These are phyloP conservation scores for Nestor notabilis DNA, from an alignment of 2,113 vertebrate species.

Conservation along the genomic window DNA sequence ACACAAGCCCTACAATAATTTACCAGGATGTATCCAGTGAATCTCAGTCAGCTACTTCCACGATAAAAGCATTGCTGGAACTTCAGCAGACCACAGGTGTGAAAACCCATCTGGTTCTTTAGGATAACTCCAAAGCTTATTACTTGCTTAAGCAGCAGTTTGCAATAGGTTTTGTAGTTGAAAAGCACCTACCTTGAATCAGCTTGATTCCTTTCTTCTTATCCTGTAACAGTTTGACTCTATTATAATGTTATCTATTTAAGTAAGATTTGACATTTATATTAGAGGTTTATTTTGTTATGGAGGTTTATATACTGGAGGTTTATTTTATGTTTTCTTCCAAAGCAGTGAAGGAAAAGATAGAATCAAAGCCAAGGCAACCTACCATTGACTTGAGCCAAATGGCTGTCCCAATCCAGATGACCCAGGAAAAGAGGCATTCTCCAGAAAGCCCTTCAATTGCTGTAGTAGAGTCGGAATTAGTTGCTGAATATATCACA, in stretches of 20 bases:
- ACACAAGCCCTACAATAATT: constrained; percentile 92
- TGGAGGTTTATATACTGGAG: not conserved
- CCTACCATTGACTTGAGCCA: constrained; percentile 97
- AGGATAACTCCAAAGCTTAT: not conserved
- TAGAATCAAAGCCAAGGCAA: constrained; percentile 88
- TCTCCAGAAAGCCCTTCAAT: constrained; percentile 84
- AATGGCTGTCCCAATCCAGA: constrained; percentile 96
- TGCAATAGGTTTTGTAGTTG: not conserved
- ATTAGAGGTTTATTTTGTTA: not conserved
- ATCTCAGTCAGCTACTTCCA: constrained; percentile 95
- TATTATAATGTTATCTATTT: not conserved
- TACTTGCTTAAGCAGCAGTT: not conserved
- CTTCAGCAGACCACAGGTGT: constrained; percentile 94
- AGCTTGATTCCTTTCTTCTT: not conserved
- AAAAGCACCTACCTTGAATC: not conserved
- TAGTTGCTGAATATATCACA: constrained; percentile 80
- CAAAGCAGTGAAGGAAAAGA: constrained; percentile 88
- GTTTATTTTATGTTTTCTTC: not conserved
- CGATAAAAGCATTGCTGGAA: constrained; percentile 96
- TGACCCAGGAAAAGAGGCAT: constrained; percentile 90
- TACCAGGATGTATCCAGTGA: constrained; percentile 93
- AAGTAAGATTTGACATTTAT: not conserved
- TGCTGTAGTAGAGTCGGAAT: constrained; percentile 85
- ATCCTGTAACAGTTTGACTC: not conserved
- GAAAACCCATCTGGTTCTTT: not conserved